Base-by-base conservation (phyloP, 2,797 vertebrate species). In the Sebastiscus tertius region DNA sequence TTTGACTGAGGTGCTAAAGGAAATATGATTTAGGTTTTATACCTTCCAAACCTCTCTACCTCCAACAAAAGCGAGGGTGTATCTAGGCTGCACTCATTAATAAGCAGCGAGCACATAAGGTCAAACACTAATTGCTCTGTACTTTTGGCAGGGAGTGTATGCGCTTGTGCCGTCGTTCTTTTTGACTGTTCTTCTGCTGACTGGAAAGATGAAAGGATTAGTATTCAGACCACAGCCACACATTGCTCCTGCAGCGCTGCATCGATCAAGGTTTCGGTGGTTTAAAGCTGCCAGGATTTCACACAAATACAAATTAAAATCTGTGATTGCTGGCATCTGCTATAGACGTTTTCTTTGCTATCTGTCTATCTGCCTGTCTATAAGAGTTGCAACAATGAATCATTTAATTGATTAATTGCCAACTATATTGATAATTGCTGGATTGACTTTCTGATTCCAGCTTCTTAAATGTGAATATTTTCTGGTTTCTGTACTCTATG, bases 71-170 rank as follows among this genome's bases (percentile, higher is more conserved):
- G 39, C 13, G 3, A 2, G 6, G 29, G 18, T 42, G 20, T 61
- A 71, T 34, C 18, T 72, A 54, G 34, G 64, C 67, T 22, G 18
- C 46, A 14, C 46, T 78, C 67, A 59, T 84, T 83, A 86, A 70
- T 80, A 72, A 60, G 76, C 73, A 69, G 71, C 18, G 16, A 75
- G 56, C 52, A 72, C 66, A 31, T 72, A 42, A 81, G 74, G 79
- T 72, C 77, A 80, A 62, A 75, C 73, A 31, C 59, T 82, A 82
- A 82, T 75, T 82, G 76, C 77, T 78, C 36, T 71, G 31, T 81
- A 62, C 72, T 85, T 83, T 72, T 83, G 67, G 67, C 71, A 55
- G 58, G 7, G 26, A 54, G 55, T 20, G 56, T 22, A 36, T 80
- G 33, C 52, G 33, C 39, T 24, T 46, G 24, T 2, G 1, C 36